Evolutionary conservation across 2,888 invertebrate species (phyloP).

Genomic region (Eupithecia insigniata): DNA sequence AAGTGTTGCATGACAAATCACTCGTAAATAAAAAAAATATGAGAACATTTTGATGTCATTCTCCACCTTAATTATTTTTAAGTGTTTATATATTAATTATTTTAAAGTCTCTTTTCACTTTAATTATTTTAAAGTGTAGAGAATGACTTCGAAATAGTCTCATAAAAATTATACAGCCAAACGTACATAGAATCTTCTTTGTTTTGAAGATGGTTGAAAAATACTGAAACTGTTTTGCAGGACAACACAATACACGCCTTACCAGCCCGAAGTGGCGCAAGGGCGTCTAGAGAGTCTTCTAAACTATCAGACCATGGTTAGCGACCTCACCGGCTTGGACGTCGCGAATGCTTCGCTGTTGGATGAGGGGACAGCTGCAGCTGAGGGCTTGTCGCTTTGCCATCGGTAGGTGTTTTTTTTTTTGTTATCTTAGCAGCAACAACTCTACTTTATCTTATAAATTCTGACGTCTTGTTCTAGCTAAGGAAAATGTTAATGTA

Average conservation of each 20-base stretch:
- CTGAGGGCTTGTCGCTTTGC: conserved; percentile 97
- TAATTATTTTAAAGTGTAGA: too few species aligned
- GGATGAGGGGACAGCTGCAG: conserved; percentile 98
- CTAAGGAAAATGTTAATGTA: neutral
- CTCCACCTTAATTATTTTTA: too few species aligned
- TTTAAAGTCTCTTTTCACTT: too few species aligned
- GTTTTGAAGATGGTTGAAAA: too few species aligned
- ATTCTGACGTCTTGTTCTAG: neutral
- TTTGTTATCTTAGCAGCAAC: neutral
- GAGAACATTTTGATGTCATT: too few species aligned
- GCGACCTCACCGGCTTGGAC: conserved; percentile 96
- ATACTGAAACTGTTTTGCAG: conserved; percentile 69
- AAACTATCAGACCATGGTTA: conserved; percentile 99
- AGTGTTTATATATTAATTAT: too few species aligned
- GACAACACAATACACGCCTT: conserved; percentile 99
- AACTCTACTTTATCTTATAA: neutral
- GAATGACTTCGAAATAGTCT: too few species aligned
- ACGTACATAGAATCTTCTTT: too few species aligned
- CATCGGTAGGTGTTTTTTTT: conserved; percentile 84
- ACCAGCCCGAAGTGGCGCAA: conserved; percentile 99
- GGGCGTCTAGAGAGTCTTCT: conserved; percentile 97
- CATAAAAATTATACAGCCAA: too few species aligned
- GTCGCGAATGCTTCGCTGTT: conserved; percentile 98
- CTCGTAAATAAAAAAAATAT: too few species aligned
- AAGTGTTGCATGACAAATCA: too few species aligned